phyloP scores from a whole-genome alignment of 2,888 invertebrate species.

The Nasonia oneida region DNA sequence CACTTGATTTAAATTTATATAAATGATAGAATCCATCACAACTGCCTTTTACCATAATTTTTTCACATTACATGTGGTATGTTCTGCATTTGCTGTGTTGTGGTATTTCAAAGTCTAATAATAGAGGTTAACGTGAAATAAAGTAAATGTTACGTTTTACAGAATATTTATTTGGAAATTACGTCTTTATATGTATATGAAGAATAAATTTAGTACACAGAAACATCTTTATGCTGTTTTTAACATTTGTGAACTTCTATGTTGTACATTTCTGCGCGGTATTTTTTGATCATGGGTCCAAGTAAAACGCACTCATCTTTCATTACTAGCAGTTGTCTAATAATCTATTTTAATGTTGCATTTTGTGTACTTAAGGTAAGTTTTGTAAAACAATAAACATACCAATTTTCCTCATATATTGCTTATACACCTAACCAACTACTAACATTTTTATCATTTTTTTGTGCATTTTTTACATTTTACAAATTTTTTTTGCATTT shows the following conservation, averaged over 20 bases:
- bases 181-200: constrained; percentile 69
- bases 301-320: constrained; percentile 65
- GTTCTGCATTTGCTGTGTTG: not conserved
- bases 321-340: constrained; percentile 40
- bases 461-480: constrained; percentile 66
- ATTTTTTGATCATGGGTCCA: constrained; percentile 59
- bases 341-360: constrained; percentile 59
- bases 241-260: constrained; percentile 36
- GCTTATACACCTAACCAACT: constrained; percentile 71
- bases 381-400: constrained; percentile 60
- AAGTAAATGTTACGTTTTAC: constrained; percentile 60
- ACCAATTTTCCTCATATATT: constrained; percentile 58
- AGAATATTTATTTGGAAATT: constrained; percentile 74
- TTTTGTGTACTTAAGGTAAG: constrained; percentile 55
- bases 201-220: constrained; percentile 72
- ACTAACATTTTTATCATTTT: constrained; percentile 70
- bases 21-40: constrained; percentile 54
- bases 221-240: constrained; percentile 31
- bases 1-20: constrained; percentile 58
- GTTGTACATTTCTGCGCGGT: constrained; percentile 24
- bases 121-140: constrained; percentile 48
- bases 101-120: constrained; percentile 9
- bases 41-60: constrained; percentile 33
- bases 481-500: constrained; percentile 68
- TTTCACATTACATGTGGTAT: constrained; percentile 49